These are phyloP conservation scores for Neogobius melanostomus DNA, from an alignment of 2,113 vertebrate species.

Conservation along the genomic window DNA sequence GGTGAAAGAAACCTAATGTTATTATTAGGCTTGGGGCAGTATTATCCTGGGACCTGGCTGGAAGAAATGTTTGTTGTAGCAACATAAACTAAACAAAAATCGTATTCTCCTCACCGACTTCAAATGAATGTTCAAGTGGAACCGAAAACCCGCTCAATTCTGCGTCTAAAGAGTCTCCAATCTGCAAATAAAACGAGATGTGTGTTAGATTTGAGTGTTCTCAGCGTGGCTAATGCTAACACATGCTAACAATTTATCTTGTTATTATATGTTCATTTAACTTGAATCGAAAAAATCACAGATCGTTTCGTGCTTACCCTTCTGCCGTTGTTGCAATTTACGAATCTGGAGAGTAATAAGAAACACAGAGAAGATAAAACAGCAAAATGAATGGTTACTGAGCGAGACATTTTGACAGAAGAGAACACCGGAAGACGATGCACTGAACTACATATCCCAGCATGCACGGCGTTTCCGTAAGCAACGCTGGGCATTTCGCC, in stretches of 20 bases:
- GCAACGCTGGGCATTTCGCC: background rate
- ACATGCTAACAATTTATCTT: slow-evolving; percentile 26
- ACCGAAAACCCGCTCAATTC: slow-evolving; percentile 80
- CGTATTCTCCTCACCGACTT: slow-evolving; percentile 79
- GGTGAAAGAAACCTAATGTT: no score
- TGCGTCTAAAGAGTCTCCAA: slow-evolving; percentile 75
- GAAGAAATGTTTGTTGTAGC: no score
- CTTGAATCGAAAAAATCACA: background rate
- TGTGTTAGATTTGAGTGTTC: slow-evolving; percentile 13
- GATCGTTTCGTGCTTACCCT: slow-evolving; percentile 56
- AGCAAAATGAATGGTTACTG: background rate
- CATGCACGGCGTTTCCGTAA: slow-evolving; percentile 29
- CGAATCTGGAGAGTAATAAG: slow-evolving; percentile 31
- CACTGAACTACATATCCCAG: background rate
- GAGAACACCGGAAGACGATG: background rate
- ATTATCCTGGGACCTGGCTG: no score
- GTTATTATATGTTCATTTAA: slow-evolving; percentile 7
- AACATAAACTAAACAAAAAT: background rate
- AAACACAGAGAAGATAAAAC: slow-evolving; percentile 45
- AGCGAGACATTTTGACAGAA: slow-evolving; percentile 62
- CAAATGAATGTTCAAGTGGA: slow-evolving; percentile 88
- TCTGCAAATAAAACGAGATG: slow-evolving; percentile 55
- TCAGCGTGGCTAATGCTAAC: slow-evolving; percentile 41
- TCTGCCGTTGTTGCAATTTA: slow-evolving; percentile 67
- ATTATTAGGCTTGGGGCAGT: no score